Evolutionary conservation across 1,140 invertebrate genomes (phyloP), one percentile per base, ranked within the genome.

Genomic region (Drosophila jambulina): DNA sequence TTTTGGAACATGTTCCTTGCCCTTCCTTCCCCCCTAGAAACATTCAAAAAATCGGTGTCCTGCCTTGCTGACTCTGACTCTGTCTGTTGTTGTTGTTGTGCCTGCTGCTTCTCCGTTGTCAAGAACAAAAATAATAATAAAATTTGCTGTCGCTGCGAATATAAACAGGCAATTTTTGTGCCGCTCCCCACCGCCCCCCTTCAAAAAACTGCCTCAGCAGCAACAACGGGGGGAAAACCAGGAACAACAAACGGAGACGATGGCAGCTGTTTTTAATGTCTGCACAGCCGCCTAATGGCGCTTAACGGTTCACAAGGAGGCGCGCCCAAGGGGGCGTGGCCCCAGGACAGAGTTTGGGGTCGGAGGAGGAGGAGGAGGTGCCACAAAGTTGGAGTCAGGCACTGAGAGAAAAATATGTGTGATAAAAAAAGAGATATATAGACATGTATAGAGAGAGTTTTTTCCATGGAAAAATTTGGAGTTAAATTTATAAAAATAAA

Each of bases 91-190:
- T 54, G 51, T 19, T 57, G 38, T 38, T 58, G 46, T 64, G 62
- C 29, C 45, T 51, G 51, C 58, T 45, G 57, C 48, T 58, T 32
- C 60, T 57, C 49, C 77, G 80, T 88, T 87, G 83, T 87, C 84
- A 87, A 83, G 72, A 88, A 87, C 80, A 83, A 87, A 87, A 87
- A 88, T 87, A 83, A 83, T 88, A 87, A 87, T 87, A 87, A 87
- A 87, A 87, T 83, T 87, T 88, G 84, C 84, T 87, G 84, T 87
- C 84, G 80, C 84, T 87, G 84, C 84, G 84, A 87, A 87, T 88
- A 87, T 87, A 87, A 87, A 87, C 83, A 87, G 84, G 84, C 84
- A 87, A 88, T 87, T 87, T 88, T 83, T 83, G 84, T 83, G 69
- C 68, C 62, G 7, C 27, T 51, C 25, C 23, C 40, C 38, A 17